A percentile compares a stretch with the other conserved stretches of the same genome.
phyloP scores from a whole-genome alignment of 2,888 invertebrate genomes.

The Pristionchus exspectatus region DNA sequence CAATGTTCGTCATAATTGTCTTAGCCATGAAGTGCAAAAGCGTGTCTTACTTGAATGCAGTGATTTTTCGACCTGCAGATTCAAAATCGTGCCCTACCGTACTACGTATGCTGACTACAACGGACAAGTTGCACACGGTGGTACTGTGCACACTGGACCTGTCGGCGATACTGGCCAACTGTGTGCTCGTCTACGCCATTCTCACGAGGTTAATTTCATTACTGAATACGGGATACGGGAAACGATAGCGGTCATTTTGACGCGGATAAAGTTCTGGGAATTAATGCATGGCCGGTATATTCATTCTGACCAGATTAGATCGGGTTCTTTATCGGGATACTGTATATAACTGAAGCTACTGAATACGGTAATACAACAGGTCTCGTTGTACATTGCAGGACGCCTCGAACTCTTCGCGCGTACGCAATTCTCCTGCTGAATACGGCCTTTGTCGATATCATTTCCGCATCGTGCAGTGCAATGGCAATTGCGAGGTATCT shows the following conservation, averaged over 20 bases:
- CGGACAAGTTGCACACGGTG: neutral
- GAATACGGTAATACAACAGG: neutral
- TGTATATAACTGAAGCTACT: no score
- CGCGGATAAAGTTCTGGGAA: neutral
- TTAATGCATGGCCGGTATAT: neutral
- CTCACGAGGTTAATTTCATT: neutral
- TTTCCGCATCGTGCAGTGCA: neutral
- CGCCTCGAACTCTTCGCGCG: neutral
- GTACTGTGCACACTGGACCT: constrained; percentile 7
- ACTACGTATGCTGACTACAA: neutral
- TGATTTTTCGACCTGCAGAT: no score
- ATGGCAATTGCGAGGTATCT: neutral
- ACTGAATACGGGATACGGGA: no score
- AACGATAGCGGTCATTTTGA: neutral
- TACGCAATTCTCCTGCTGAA: neutral
- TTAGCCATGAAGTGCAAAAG: no score
- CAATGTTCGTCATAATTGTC: no score
- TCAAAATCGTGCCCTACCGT: no score
- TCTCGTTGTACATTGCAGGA: neutral
- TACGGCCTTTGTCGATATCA: neutral
- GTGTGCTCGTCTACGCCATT: neutral
- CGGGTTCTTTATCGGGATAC: no score
- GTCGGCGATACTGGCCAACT: neutral
- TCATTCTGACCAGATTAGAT: neutral
- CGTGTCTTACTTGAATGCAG: no score